Conservation (phyloP, 2,113 vertebrate species). For the Illadopsis cleaveri region DNA sequence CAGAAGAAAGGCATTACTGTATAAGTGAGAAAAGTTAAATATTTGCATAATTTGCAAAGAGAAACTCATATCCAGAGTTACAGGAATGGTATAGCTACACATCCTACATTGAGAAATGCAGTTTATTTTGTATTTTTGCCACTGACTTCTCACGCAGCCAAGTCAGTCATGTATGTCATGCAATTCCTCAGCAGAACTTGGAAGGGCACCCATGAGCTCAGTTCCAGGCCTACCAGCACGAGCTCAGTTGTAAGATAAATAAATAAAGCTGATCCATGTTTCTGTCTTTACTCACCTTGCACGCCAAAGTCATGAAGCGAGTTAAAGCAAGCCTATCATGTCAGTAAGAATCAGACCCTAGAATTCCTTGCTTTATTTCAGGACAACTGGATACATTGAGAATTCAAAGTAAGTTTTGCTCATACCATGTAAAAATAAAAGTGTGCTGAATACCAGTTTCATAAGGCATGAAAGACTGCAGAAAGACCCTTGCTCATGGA, state of each 20-base stretch:
- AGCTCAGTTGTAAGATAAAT: background rate
- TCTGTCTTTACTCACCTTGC: background rate
- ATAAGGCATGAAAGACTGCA: background rate
- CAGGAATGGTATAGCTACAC: background rate
- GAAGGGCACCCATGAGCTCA: background rate
- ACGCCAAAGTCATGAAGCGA: background rate
- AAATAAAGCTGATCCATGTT: background rate
- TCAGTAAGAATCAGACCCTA: background rate
- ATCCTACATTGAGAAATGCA: background rate
- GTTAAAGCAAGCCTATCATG: background rate
- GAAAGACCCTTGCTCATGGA: background rate
- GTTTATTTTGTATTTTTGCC: background rate
- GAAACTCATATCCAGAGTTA: background rate
- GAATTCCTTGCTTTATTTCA: background rate
- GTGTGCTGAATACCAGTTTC: background rate
- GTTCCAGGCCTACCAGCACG: background rate
- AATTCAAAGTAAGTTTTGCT: background rate
- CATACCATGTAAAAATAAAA: background rate
- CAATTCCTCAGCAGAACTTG: background rate
- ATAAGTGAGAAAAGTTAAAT: background rate
- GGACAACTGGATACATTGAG: background rate
- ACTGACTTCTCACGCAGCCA: background rate
- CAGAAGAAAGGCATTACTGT: background rate
- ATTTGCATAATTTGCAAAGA: background rate
- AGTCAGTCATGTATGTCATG: accelerated